A percentile compares a stretch with the other conserved stretches of the same genome.
Evolutionary conservation across 2,113 vertebrate genomes (phyloP).

Genomic region (Aphyosemion australe): DNA sequence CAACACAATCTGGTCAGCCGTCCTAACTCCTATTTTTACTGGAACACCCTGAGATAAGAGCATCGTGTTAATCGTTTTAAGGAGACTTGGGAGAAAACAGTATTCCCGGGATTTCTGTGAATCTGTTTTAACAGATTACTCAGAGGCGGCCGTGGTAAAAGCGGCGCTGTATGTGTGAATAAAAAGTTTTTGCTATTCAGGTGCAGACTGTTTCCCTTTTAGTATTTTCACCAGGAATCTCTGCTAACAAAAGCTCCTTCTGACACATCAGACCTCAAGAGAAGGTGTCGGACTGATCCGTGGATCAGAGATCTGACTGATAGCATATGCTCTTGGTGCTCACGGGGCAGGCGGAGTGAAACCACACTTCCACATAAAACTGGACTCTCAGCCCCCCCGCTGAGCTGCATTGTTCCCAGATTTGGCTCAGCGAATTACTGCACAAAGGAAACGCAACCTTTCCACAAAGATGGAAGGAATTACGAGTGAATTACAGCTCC

Average conservation of each 20-base stretch:
- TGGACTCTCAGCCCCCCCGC: slow-evolving; percentile 4
- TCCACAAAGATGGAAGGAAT: slow-evolving; percentile 12
- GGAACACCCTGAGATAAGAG: neutral
- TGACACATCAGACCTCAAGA: neutral
- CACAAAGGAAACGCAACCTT: slow-evolving; percentile 14
- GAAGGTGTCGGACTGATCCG: slow-evolving; percentile 15
- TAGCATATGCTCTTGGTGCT: slow-evolving; percentile 7
- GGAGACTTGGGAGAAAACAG: too few species aligned
- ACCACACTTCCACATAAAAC: slow-evolving; percentile 10
- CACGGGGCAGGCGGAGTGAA: slow-evolving; percentile 4
- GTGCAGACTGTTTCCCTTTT: neutral
- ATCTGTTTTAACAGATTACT: neutral
- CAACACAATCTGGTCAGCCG: neutral
- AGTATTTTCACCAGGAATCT: neutral
- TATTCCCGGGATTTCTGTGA: neutral
- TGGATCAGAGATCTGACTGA: slow-evolving; percentile 29
- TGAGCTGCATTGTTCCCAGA: slow-evolving; percentile 20
- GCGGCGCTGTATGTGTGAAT: neutral
- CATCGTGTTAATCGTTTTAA: neutral
- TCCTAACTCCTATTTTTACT: too few species aligned
- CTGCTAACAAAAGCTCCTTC: neutral
- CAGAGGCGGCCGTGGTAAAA: too few species aligned
- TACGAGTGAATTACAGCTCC: slow-evolving; percentile 6
- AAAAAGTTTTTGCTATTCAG: neutral
- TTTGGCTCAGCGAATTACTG: slow-evolving; percentile 25